Base-by-base conservation (phyloP, 2,113 vertebrate species). In the Casuarius casuarius region DNA sequence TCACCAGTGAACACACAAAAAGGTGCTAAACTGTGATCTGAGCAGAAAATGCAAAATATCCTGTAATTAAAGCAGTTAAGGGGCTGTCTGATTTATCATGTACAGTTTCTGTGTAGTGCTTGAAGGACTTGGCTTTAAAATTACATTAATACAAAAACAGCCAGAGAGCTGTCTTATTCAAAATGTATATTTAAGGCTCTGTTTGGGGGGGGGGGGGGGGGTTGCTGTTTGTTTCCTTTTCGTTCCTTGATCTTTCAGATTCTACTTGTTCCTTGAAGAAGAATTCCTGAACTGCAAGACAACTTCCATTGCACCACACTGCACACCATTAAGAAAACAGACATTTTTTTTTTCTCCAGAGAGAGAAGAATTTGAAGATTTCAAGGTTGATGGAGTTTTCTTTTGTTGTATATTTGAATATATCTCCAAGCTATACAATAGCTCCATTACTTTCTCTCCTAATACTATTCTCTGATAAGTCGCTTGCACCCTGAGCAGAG, bases 101-200 rank as follows among this genome's bases (percentile, higher is more conserved):
- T 76, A 4, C 9, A 5, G 79, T 92, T 13, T 74, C 42, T 95
- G 21, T 7, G n/a, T 38, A 67, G 54, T 0, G 11, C 70, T 93
- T 62, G 73, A 90, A 92, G 90, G 76, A 42, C 10, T 96, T 72
- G 73, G 22, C 40, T 91, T 89, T 90, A 92, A 92, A 96, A 94
- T 92, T 84, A 29, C 5, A 1, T 95, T 92, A 93, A 93, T 85
- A 95, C 7, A 63, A 90, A 87, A 89, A 7, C 33, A 94, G 12
- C 28, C 46, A 29, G 44, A 70, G 40, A 91, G 7, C 29, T 46
- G 13, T 49, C 83, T 79, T 91, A 91, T 70, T 94, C 61, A 92
- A 84, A 73, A 51, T 42, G 40, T 87, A 54, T 76, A 94, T 95
- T 93, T 96, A 93, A 79, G 66, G 46, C 5, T 88, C 31, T 82